phyloP scores from a whole-genome alignment of 2,113 vertebrate genomes.

The Numenius arquata region DNA sequence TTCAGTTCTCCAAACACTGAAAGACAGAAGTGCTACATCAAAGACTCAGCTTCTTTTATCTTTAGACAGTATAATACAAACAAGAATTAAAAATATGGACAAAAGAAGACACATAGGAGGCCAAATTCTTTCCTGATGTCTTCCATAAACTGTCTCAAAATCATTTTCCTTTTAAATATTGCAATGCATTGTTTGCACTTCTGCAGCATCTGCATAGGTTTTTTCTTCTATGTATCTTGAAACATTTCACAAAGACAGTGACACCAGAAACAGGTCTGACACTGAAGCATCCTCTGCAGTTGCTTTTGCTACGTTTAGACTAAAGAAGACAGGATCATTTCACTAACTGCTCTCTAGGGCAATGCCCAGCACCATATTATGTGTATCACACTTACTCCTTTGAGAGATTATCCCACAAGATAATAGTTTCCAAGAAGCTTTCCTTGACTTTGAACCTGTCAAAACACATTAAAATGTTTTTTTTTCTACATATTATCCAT shows the following conservation, averaged over 20 bases:
- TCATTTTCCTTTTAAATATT: background rate
- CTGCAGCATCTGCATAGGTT: background rate
- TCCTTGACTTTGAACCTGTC: background rate
- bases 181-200: background rate
- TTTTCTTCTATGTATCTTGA: background rate
- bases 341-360: background rate
- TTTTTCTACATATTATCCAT: background rate
- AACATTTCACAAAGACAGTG: background rate
- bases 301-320: background rate
- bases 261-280: background rate
- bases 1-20: background rate
- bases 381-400: background rate
- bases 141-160: background rate
- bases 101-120: background rate
- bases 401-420: background rate
- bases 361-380: background rate
- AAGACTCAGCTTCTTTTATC: background rate
- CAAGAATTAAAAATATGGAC: background rate
- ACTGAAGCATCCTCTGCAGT: background rate
- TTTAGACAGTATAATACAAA: background rate
- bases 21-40: background rate
- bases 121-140: background rate
- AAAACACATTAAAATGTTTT: background rate
- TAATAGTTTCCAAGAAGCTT: background rate
- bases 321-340: background rate